Conservation (phyloP, 2,888 invertebrate species). For the Troides helena region DNA sequence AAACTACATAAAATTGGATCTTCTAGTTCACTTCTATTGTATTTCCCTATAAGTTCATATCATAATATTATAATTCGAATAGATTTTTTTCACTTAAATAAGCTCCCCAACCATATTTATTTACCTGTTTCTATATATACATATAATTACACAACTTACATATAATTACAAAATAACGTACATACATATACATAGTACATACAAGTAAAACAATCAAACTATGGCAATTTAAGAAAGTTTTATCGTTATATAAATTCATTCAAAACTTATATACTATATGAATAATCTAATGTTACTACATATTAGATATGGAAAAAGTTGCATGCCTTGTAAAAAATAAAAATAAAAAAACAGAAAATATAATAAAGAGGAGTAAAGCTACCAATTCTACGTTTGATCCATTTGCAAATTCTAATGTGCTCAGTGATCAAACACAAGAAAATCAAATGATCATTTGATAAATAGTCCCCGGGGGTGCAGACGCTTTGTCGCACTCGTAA, state of each 20-base stretch:
- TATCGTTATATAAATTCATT: too few relatives aligned
- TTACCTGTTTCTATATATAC: too few relatives aligned
- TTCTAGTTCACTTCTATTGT: background rate
- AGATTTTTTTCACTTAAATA: too few relatives aligned
- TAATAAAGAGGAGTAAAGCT: conserved; percentile 53
- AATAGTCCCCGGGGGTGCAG: conserved; percentile 69
- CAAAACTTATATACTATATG: too few relatives aligned
- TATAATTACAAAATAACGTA: too few relatives aligned
- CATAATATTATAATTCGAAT: too few relatives aligned
- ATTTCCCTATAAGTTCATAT: too few relatives aligned
- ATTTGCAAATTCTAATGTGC: conserved; percentile 78
- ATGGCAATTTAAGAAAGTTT: too few relatives aligned
- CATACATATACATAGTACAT: too few relatives aligned
- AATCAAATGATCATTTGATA: conserved; percentile 82
- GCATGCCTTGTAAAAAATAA: background rate
- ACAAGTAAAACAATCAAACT: too few relatives aligned
- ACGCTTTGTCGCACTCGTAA: conserved; percentile 54
- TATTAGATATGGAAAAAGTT: background rate
- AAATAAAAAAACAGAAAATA: conserved; percentile 18
- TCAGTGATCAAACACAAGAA: conserved; percentile 81
- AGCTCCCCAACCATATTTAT: too few relatives aligned
- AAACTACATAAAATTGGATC: background rate
- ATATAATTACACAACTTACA: too few relatives aligned
- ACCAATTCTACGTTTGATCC: conserved; percentile 44
- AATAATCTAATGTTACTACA: background rate